Conservation (phyloP, 2,888 invertebrate genomes). For the Erynnis tages region DNA sequence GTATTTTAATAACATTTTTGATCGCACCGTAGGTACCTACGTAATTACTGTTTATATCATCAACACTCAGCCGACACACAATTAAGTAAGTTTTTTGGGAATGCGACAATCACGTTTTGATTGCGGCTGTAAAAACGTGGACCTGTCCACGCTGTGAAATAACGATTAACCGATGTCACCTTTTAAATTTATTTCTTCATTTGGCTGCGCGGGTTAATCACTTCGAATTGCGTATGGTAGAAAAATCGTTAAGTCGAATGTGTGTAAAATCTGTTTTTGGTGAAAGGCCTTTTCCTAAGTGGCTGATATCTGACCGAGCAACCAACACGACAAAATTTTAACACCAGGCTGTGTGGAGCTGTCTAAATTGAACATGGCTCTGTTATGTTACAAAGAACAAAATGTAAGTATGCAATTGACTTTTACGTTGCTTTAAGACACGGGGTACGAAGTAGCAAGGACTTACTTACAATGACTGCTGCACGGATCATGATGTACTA, state of each 20-base stretch:
- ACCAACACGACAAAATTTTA: no score
- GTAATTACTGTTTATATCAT: conserved; percentile 78
- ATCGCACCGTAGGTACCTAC: conserved; percentile 52
- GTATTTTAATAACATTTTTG: conserved; percentile 78
- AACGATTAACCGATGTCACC: conserved; percentile 51
- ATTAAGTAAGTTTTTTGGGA: conserved; percentile 73
- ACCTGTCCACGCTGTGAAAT: conserved; percentile 46
- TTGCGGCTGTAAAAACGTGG: conserved; percentile 66
- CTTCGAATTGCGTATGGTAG: neutral
- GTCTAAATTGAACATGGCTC: no score
- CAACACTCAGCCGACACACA: conserved; percentile 73
- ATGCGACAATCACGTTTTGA: conserved; percentile 76
- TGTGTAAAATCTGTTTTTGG: no score
- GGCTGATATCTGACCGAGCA: no score
- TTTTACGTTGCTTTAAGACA: no score
- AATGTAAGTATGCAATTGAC: no score
- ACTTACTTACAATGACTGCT: no score
- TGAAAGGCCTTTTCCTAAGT: no score
- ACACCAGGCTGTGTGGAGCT: no score
- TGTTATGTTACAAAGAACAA: no score
- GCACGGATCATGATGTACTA: no score
- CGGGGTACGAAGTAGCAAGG: no score
- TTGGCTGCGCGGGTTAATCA: conserved; percentile 12
- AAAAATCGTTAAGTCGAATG: neutral
- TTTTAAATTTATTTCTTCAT: conserved; percentile 33